These are phyloP conservation scores for Enteromius trimaculatus DNA, from an alignment of 2,797 vertebrate species.

Conservation along the genomic window DNA sequence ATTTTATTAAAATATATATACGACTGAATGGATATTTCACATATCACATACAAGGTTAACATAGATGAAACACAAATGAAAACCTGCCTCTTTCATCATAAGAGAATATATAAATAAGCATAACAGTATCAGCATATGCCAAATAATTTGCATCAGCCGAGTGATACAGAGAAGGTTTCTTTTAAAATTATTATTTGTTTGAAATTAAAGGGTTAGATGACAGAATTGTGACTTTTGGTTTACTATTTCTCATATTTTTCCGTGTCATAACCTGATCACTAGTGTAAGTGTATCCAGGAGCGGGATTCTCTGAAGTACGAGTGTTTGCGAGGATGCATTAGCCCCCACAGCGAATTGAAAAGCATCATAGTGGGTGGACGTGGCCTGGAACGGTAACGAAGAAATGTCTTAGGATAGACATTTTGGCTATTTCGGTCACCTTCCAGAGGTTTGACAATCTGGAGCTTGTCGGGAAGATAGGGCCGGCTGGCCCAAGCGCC, in stretches of 20 bases:
- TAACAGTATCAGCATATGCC: slow-evolving; percentile 6
- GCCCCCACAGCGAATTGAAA: slow-evolving; percentile 88
- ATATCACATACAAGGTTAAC: background rate
- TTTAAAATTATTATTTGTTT: background rate
- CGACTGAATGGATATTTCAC: background rate
- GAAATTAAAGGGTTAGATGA: background rate
- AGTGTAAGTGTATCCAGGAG: slow-evolving; percentile 81
- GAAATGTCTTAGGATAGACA: slow-evolving; percentile 41
- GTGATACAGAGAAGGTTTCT: background rate
- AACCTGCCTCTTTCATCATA: background rate
- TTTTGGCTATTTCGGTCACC: slow-evolving; percentile 78
- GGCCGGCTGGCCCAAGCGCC: slow-evolving; percentile 91
- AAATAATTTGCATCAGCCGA: slow-evolving; percentile 4
- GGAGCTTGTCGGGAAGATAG: slow-evolving; percentile 97
- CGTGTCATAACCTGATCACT: background rate
- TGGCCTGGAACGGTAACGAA: slow-evolving; percentile 30
- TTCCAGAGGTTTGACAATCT: slow-evolving; percentile 99
- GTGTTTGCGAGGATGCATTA: slow-evolving; percentile 87
- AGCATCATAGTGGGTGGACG: slow-evolving; percentile 84
- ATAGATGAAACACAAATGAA: slow-evolving; percentile 10
- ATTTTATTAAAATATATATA: background rate
- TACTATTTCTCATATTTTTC: background rate
- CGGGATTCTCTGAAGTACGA: slow-evolving; percentile 84
- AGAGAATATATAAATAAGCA: slow-evolving; percentile 3
- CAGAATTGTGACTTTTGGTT: background rate